These are phyloP conservation scores for Malachius bipustulatus DNA, from an alignment of 2,888 invertebrate genomes.

Conservation along the genomic window DNA sequence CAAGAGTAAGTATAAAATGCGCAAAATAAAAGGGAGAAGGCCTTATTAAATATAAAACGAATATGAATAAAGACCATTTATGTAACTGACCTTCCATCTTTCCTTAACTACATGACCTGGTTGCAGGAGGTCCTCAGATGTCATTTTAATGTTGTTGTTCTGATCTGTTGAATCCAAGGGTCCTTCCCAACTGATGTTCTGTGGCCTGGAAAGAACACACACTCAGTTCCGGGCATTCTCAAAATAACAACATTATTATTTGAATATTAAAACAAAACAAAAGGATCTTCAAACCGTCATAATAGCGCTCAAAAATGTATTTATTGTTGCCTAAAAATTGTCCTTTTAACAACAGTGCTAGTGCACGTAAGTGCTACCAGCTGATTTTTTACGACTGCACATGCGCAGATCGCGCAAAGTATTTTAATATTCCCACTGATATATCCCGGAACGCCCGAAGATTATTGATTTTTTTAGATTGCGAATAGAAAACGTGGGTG, in stretches of 20 bases:
- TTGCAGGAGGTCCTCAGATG: conserved; percentile 85
- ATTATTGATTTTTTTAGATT: no score
- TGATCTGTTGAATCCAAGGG: conserved; percentile 43
- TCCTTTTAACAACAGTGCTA: no score
- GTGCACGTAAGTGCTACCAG: no score
- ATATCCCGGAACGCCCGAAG: no score
- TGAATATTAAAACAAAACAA: conserved; percentile 7
- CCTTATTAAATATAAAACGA: neutral
- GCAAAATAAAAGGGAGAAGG: neutral
- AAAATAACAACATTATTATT: no score
- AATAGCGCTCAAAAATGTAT: conserved; percentile 20
- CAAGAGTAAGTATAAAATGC: no score
- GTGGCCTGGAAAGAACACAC: conserved; percentile 31
- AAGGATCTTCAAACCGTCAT: conserved; percentile 8
- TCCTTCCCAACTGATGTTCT: conserved; percentile 36
- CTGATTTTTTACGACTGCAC: no score
- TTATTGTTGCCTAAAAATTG: conserved; percentile 24
- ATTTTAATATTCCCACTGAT: no score
- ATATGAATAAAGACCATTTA: conserved; percentile 3
- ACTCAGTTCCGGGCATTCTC: no score
- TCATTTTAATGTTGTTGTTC: conserved; percentile 72
- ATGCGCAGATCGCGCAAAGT: no score
- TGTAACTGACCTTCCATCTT: conserved; percentile 84
- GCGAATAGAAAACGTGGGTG: no score
- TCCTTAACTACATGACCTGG: conserved; percentile 97